Conservation (phyloP, 2,113 vertebrate genomes). For the Hemichromis elongatus region DNA sequence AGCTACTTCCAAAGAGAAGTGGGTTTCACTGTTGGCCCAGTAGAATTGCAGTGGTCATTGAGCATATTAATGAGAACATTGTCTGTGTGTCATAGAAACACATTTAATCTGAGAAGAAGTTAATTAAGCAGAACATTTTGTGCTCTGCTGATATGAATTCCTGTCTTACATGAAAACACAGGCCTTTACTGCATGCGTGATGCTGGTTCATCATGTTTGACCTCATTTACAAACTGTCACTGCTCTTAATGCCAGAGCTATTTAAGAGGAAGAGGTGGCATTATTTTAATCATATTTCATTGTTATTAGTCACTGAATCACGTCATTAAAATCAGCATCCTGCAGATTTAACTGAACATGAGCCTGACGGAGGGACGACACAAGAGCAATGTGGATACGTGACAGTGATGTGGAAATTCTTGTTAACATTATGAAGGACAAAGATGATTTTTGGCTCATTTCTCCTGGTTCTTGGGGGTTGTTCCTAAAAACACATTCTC, state of each 20-base stretch:
- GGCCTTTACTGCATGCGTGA: not conserved
- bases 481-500: not conserved
- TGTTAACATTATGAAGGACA: not conserved
- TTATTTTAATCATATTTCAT: not conserved
- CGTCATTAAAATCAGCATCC: not conserved
- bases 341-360: not conserved
- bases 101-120: not conserved
- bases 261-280: not conserved
- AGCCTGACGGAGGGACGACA: not conserved
- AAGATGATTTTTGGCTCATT: not conserved
- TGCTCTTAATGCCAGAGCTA: not conserved
- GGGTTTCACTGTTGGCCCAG: not conserved
- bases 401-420: not conserved
- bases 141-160: not conserved
- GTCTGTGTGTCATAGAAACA: not conserved
- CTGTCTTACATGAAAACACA: not conserved
- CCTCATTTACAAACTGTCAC: not conserved
- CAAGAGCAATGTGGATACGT: not conserved
- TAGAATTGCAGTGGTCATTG: not conserved
- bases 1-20: not conserved
- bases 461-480: not conserved
- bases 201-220: not conserved
- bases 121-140: conserved; percentile 16
- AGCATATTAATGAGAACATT: not conserved
- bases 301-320: not conserved